Evolutionary conservation across 2,113 vertebrate species (phyloP).

Genomic region (Anguilla japonica): DNA sequence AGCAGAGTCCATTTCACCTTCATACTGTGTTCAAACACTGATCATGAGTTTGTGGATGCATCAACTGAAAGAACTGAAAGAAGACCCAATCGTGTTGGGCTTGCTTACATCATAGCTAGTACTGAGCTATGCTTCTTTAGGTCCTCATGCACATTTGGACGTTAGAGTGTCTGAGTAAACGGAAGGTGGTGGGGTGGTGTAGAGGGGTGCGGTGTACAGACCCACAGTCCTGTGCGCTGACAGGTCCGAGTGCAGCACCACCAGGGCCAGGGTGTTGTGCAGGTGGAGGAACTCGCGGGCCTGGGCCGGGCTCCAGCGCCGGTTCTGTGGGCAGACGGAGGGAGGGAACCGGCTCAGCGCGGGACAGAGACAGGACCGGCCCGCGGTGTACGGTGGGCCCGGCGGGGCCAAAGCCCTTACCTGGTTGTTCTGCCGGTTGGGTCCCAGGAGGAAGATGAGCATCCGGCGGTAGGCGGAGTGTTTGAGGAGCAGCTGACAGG

Average conservation of each 20-base stretch:
- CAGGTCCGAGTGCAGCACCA: slow-evolving; percentile 88
- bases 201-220: slow-evolving; percentile 55
- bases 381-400: not conserved
- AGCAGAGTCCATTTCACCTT: too few relatives aligned
- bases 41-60: too few relatives aligned
- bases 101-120: too few relatives aligned
- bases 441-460: slow-evolving; percentile 90
- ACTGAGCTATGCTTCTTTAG: too few relatives aligned
- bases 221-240: slow-evolving; percentile 82
- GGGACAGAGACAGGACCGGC: not conserved
- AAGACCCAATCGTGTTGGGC: too few relatives aligned
- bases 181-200: not conserved
- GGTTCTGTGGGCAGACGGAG: slow-evolving; percentile 74
- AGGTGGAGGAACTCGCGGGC: slow-evolving; percentile 95
- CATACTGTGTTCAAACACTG: too few relatives aligned
- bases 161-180: not conserved
- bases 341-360: not conserved
- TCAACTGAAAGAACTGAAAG: too few relatives aligned
- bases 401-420: slow-evolving; percentile 56
- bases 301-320: slow-evolving; percentile 94
- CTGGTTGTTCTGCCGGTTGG: slow-evolving; percentile 88
- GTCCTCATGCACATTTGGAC: not conserved
- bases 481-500: slow-evolving; percentile 86
- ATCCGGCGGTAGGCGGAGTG: slow-evolving; percentile 90
- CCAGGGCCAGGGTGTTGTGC: slow-evolving; percentile 87